Conservation (phyloP, 2,888 invertebrate genomes). For the Polylopha cassiicola region DNA sequence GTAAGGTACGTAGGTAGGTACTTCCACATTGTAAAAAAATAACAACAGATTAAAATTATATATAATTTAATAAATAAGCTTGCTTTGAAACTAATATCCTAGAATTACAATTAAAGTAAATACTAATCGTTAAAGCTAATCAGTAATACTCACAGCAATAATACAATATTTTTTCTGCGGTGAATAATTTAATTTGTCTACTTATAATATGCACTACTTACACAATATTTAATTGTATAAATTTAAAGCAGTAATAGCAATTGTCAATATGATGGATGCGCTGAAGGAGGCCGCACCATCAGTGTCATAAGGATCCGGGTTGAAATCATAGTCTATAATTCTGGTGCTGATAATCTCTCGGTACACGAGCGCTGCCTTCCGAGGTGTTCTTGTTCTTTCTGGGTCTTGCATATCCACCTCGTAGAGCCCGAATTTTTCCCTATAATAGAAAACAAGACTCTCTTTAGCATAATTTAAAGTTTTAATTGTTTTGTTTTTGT, state of each 20-base stretch:
- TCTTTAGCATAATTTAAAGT: neutral
- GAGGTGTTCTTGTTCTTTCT: slow-evolving; percentile 69
- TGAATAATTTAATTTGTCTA: no score
- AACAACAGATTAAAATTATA: no score
- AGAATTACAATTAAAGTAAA: no score
- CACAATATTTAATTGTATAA: no score
- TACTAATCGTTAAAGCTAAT: no score
- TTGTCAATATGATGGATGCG: slow-evolving; percentile 3
- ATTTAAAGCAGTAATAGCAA: neutral
- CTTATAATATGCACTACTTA: no score
- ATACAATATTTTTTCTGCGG: no score
- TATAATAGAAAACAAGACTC: slow-evolving; percentile 33
- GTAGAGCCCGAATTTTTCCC: slow-evolving; percentile 76
- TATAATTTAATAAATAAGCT: no score
- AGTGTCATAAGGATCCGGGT: slow-evolving; percentile 26
- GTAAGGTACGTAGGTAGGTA: no score
- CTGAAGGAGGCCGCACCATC: neutral
- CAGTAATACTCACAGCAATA: no score
- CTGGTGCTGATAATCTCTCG: slow-evolving; percentile 56
- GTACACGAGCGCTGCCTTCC: slow-evolving; percentile 70
- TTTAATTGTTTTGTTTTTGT: neutral
- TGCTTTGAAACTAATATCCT: no score
- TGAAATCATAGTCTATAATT: slow-evolving; percentile 29
- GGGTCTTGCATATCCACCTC: slow-evolving; percentile 76
- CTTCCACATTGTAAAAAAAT: no score